A percentile compares a stretch with the other conserved stretches of the same genome.
These are phyloP conservation scores for Nansenia antarctica DNA, from an alignment of 2,113 vertebrate genomes.

Conservation along the genomic window DNA sequence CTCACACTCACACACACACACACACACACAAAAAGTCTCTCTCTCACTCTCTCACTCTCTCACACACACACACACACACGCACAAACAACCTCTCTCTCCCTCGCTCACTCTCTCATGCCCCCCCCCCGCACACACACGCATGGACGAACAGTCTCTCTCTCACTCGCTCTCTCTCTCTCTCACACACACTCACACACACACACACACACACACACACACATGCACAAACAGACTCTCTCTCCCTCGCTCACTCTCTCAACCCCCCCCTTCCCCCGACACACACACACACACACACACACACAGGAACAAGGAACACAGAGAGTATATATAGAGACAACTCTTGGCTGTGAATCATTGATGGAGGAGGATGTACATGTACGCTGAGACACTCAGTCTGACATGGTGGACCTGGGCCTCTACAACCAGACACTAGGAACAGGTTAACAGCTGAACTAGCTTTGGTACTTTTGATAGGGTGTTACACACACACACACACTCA, in stretches of 20 bases:
- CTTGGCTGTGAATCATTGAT: slow-evolving; percentile 64
- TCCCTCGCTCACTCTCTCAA: neutral
- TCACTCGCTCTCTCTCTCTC: neutral
- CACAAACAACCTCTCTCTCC: neutral
- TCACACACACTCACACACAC: slow-evolving; percentile 14
- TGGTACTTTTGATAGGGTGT: too few relatives aligned
- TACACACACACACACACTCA: neutral
- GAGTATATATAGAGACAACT: too few relatives aligned
- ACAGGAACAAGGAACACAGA: slow-evolving; percentile 27
- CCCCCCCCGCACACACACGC: slow-evolving; percentile 15
- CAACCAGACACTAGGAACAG: neutral
- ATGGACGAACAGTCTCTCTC: neutral
- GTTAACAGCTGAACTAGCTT: too few relatives aligned
- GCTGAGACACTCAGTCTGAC: slow-evolving; percentile 43
- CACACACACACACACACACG: neutral
- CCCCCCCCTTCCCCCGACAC: neutral
- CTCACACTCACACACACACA: neutral
- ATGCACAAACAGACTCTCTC: neutral
- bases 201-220: slow-evolving; percentile 14
- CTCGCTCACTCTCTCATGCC: too few relatives aligned
- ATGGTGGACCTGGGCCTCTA: slow-evolving; percentile 10
- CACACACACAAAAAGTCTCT: neutral
- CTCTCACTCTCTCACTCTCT: neutral
- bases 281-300: neutral
- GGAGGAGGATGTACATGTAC: slow-evolving; percentile 31